Evolutionary conservation across 2,113 vertebrate genomes (phyloP).

Genomic region (Benitochromis conjunctus): DNA sequence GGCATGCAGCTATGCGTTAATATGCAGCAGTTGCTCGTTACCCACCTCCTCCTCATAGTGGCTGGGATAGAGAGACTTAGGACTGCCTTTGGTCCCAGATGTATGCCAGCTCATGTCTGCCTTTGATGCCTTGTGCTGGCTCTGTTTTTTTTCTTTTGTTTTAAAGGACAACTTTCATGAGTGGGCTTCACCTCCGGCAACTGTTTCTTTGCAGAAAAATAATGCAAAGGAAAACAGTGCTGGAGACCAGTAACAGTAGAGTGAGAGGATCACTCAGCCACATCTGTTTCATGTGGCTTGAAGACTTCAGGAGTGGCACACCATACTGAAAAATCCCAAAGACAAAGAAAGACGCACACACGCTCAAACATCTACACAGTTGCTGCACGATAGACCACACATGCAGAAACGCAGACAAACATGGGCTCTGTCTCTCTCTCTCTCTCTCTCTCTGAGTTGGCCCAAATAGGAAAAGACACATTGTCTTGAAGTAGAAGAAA

Average conservation of each 20-base stretch:
- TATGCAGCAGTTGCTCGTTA: conserved; percentile 14
- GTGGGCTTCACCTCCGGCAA: conserved; percentile 21
- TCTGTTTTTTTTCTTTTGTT: not conserved
- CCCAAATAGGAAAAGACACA: not conserved
- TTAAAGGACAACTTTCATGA: conserved; percentile 22
- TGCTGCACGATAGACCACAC: not conserved
- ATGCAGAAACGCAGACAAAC: not conserved
- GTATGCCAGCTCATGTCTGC: conserved; percentile 33
- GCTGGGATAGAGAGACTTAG: not conserved
- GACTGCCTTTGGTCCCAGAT: conserved; percentile 33
- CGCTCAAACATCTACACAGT: not conserved
- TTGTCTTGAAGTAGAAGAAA: not conserved
- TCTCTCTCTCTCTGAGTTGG: not conserved
- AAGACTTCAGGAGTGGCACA: conserved; percentile 12
- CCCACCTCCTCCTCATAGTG: not conserved
- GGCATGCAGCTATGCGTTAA: not conserved
- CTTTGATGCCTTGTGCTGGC: conserved; percentile 18
- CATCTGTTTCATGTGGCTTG: conserved; percentile 36
- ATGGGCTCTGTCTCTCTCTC: not conserved
- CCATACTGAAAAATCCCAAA: conserved; percentile 1
- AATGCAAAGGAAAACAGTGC: conserved; percentile 37
- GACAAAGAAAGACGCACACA: not conserved
- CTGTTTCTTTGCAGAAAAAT: conserved; percentile 1
- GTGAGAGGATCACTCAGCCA: conserved; percentile 5
- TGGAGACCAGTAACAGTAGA: conserved; percentile 10